phyloP scores from a whole-genome alignment of 2,113 vertebrate genomes.

The Xiphophorus hellerii region DNA sequence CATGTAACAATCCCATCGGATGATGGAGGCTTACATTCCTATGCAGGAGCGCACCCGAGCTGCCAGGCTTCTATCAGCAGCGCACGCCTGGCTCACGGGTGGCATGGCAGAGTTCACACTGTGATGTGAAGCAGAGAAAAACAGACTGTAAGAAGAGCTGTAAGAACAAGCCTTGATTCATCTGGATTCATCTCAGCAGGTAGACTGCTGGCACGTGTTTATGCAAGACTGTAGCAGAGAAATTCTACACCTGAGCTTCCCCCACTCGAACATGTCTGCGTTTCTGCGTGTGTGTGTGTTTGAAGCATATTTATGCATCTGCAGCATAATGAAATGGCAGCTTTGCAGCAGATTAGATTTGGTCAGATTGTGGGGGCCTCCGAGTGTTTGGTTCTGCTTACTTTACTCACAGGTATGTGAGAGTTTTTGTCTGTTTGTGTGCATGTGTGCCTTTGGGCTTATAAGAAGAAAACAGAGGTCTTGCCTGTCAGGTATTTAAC shows the following conservation, averaged over 20 bases:
- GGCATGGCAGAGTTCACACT: constrained; percentile 38
- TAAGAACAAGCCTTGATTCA: constrained; percentile 62
- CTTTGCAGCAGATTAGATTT: constrained; percentile 48
- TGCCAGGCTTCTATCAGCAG: constrained; percentile 35
- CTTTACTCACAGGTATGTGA: constrained; percentile 66
- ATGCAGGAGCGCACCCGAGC: constrained; percentile 34
- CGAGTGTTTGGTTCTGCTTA: constrained; percentile 57
- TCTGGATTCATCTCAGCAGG: constrained; percentile 66
- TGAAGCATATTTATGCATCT: constrained; percentile 32
- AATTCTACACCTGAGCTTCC: constrained; percentile 27
- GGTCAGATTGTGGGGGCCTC: constrained; percentile 20
- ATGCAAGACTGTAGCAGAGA: constrained; percentile 54
- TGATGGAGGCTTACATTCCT: constrained; percentile 21
- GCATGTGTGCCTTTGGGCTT: constrained; percentile 30
- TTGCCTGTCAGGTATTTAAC: constrained; percentile 66
- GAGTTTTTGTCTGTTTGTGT: constrained; percentile 26
- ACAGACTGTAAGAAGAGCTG: constrained; percentile 34
- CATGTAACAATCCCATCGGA: constrained; percentile 36
- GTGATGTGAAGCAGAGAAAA: constrained; percentile 50
- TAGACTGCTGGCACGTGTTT: constrained; percentile 70
- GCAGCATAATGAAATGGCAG: constrained; percentile 11
- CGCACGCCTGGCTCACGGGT: constrained; percentile 6
- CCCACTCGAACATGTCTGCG: background rate
- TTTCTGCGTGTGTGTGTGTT: background rate
- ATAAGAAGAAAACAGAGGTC: constrained; percentile 2